phyloP scores from a whole-genome alignment of 2,797 vertebrate species.

The Parauchenoglanis punctatus region DNA sequence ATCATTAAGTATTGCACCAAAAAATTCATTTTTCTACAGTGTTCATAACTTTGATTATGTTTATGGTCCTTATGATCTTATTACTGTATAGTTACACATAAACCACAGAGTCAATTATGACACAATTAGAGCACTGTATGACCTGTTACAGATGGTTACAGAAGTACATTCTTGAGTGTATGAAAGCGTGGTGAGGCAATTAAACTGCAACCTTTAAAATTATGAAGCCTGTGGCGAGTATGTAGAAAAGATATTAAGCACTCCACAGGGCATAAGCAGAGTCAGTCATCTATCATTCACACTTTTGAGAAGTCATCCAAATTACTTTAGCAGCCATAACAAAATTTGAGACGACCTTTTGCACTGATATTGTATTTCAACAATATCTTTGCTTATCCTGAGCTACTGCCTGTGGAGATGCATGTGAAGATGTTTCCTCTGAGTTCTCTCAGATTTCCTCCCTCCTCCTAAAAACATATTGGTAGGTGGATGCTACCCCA shows the following conservation, averaged over 20 bases:
- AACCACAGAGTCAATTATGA: background rate
- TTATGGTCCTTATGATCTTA: background rate
- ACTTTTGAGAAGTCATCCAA: background rate
- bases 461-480: background rate
- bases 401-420: too few relatives aligned
- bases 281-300: background rate
- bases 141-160: background rate
- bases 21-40: background rate
- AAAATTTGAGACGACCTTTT: background rate
- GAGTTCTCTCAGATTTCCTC: background rate
- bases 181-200: background rate
- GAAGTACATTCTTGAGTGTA: background rate
- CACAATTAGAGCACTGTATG: background rate
- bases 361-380: background rate
- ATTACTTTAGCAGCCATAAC: background rate
- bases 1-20: background rate
- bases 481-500: background rate
- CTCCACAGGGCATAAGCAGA: background rate
- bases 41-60: background rate
- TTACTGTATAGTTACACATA: background rate
- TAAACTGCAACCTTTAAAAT: background rate
- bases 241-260: background rate
- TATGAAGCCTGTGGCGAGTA: background rate
- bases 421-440: background rate
- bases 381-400: background rate